phyloP scores from a whole-genome alignment of 2,113 vertebrate species.

The Dasyprocta punctata region DNA sequence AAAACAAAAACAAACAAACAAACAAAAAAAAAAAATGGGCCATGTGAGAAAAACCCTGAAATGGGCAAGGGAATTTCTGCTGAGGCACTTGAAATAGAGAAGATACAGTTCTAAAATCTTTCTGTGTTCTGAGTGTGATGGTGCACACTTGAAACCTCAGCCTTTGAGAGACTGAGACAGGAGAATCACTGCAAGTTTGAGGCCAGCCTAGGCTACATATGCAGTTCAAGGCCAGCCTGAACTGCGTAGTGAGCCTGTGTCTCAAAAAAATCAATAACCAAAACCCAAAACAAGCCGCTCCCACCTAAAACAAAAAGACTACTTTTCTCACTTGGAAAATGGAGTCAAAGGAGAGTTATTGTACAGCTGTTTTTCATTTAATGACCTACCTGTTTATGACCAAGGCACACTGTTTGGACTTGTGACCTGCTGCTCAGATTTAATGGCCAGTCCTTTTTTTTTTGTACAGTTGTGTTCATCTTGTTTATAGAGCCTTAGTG shows the following conservation, averaged over 20 bases:
- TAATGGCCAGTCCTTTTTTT: background rate
- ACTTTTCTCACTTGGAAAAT: constrained; percentile 48
- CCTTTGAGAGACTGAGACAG: background rate
- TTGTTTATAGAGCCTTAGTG: background rate
- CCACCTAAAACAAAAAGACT: background rate
- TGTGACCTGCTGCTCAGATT: background rate
- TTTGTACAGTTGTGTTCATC: background rate
- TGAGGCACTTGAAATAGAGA: constrained; percentile 13
- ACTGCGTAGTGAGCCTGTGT: background rate
- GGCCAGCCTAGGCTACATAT: background rate
- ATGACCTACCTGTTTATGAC: background rate
- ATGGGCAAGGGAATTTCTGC: background rate
- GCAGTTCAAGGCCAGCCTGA: background rate
- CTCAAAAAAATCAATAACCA: background rate
- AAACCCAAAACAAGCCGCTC: background rate
- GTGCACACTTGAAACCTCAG: background rate
- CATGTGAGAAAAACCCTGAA: background rate
- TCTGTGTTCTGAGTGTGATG: background rate
- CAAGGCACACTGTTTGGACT: background rate
- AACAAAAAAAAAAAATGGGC: background rate
- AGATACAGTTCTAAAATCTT: background rate
- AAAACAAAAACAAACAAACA: too few relatives aligned
- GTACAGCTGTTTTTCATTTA: background rate
- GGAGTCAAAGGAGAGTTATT: background rate
- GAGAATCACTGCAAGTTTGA: background rate